A percentile compares a stretch with the other conserved stretches of the same genome.
These are phyloP conservation scores for Trachops cirrhosus DNA, from an alignment of 2,797 vertebrate species.

Conservation along the genomic window DNA sequence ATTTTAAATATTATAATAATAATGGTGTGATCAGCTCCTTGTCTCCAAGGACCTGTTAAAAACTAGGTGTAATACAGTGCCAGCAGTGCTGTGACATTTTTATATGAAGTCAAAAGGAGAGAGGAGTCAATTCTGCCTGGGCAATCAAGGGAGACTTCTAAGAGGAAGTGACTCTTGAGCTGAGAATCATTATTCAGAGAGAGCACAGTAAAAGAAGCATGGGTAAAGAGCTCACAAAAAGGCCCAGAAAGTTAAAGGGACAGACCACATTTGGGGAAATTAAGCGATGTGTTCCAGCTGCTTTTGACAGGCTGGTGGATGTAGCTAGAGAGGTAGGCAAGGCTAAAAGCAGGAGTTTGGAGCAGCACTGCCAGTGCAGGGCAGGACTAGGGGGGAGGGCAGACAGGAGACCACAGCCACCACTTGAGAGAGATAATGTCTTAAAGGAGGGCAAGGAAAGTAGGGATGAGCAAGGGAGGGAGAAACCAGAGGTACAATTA, in stretches of 20 bases:
- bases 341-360: not conserved
- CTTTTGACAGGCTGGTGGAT: not conserved
- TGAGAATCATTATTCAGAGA: not conserved
- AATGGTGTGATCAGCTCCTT: not conserved
- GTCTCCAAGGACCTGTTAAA: not conserved
- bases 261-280: not conserved
- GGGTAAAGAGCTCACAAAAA: not conserved
- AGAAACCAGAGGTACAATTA: not conserved
- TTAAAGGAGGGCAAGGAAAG: not conserved
- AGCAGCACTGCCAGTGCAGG: too few species aligned
- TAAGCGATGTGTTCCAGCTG: not conserved
- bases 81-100: not conserved
- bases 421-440: rapidly evolving
- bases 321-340: not conserved
- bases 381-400: not conserved
- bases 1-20: not conserved
- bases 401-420: not conserved
- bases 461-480: not conserved
- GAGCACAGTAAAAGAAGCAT: not conserved
- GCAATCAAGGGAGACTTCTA: not conserved
- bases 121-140: not conserved
- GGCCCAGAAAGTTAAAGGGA: not conserved
- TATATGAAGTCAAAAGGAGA: not conserved
- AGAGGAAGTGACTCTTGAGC: not conserved
- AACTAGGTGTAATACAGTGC: not conserved